phyloP scores from a whole-genome alignment of 2,113 vertebrate species.

The Gopherus flavomarginatus region DNA sequence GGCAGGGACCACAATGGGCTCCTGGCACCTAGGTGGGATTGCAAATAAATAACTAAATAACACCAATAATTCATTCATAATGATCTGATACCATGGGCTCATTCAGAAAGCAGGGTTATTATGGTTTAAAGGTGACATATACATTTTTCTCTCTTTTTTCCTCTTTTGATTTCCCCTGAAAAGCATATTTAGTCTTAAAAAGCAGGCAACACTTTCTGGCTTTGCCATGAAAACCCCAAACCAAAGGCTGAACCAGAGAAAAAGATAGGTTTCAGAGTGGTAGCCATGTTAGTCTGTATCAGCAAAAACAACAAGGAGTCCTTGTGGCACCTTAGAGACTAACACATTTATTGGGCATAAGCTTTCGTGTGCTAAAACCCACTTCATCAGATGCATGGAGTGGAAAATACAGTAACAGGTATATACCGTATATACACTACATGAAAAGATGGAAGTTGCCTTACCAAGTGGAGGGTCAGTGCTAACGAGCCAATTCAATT shows the following conservation, averaged over 20 bases:
- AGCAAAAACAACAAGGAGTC: too few species aligned
- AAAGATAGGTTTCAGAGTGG: background rate
- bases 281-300: too few species aligned
- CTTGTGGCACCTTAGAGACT: too few species aligned
- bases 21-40: constrained; percentile 32
- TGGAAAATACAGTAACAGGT: too few species aligned
- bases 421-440: too few species aligned
- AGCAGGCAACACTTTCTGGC: background rate
- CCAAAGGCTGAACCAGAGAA: background rate
- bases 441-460: too few species aligned
- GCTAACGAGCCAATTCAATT: too few species aligned
- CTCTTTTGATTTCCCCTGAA: background rate
- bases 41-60: constrained; percentile 15
- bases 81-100: background rate
- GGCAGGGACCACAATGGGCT: constrained; percentile 7
- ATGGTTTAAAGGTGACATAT: constrained; percentile 64
- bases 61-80: constrained; percentile 65
- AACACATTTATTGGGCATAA: too few species aligned
- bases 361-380: too few species aligned
- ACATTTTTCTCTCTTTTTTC: constrained; percentile 27
- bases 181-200: background rate
- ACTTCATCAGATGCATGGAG: too few species aligned
- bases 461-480: too few species aligned
- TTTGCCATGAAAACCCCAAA: background rate
- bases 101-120: background rate